Percentiles rank a stretch among this genome's conserved stretches.
Evolutionary conservation across 2,888 invertebrate species (phyloP).

Genomic region (Mactromeris polynyma): DNA sequence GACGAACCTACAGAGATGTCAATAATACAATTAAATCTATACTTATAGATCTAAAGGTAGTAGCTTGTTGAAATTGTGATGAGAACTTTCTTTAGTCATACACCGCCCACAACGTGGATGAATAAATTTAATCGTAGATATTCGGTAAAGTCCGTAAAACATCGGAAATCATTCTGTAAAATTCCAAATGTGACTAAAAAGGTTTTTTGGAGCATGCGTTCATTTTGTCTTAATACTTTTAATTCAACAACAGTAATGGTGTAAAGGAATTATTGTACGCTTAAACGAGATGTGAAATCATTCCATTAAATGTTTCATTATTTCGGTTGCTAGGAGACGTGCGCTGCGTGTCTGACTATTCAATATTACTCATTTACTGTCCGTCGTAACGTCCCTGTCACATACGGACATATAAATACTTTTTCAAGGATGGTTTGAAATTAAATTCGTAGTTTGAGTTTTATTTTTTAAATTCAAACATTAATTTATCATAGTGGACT

Average conservation of each 20-base stretch:
- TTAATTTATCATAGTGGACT: background rate
- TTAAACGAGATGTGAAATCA: background rate
- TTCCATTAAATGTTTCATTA: constrained; percentile 7
- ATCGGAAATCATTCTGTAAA: background rate
- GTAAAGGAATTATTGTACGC: background rate
- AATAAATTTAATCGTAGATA: background rate
- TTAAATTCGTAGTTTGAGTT: background rate
- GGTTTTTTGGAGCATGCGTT: background rate
- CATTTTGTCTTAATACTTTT: too few species aligned
- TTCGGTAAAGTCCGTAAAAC: background rate
- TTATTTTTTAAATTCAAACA: background rate
- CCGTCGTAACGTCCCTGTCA: background rate
- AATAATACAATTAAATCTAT: background rate
- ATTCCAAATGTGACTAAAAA: background rate
- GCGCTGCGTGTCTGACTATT: background rate
- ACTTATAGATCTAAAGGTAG: background rate
- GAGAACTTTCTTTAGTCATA: background rate
- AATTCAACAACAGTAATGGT: background rate
- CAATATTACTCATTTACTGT: background rate
- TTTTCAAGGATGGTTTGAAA: background rate
- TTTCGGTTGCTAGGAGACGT: constrained; percentile 2
- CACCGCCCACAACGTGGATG: background rate
- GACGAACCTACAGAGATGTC: background rate
- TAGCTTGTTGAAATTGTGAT: background rate
- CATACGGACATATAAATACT: background rate